Evolutionary conservation across 2,113 vertebrate species (phyloP).

Genomic region (Rhinopomastus cyanomelas): DNA sequence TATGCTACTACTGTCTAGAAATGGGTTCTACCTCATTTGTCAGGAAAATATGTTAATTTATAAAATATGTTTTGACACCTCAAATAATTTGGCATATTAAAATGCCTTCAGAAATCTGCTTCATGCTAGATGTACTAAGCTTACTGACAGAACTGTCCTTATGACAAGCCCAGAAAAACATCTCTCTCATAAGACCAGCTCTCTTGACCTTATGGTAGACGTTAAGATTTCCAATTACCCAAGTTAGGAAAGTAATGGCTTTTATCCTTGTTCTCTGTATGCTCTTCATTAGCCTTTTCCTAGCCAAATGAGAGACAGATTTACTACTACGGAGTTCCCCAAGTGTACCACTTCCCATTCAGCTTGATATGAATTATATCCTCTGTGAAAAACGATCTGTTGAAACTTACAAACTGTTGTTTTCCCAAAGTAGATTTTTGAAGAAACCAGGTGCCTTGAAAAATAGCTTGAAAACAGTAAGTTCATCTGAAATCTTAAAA

Average conservation of each 20-base stretch:
- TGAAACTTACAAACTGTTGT: background rate
- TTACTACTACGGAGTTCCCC: background rate
- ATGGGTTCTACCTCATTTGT: background rate
- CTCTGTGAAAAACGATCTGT: background rate
- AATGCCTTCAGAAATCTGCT: background rate
- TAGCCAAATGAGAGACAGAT: background rate
- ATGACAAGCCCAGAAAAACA: background rate
- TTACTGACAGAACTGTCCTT: background rate
- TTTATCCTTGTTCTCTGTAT: background rate
- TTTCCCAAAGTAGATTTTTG: background rate
- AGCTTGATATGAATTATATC: background rate
- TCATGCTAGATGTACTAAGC: background rate
- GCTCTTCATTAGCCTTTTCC: background rate
- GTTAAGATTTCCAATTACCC: background rate
- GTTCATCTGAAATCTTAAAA: background rate
- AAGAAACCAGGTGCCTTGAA: background rate
- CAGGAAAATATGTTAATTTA: background rate
- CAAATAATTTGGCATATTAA: background rate
- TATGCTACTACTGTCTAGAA: background rate
- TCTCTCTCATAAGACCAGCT: background rate
- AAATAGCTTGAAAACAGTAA: background rate
- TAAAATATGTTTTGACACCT: background rate
- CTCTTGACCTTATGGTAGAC: background rate
- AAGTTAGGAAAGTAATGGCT: background rate
- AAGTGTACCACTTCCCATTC: background rate